Percentiles rank a stretch among this genome's conserved stretches.
phyloP scores from a whole-genome alignment of 2,797 vertebrate genomes.

The Chiroxiphia lanceolata region DNA sequence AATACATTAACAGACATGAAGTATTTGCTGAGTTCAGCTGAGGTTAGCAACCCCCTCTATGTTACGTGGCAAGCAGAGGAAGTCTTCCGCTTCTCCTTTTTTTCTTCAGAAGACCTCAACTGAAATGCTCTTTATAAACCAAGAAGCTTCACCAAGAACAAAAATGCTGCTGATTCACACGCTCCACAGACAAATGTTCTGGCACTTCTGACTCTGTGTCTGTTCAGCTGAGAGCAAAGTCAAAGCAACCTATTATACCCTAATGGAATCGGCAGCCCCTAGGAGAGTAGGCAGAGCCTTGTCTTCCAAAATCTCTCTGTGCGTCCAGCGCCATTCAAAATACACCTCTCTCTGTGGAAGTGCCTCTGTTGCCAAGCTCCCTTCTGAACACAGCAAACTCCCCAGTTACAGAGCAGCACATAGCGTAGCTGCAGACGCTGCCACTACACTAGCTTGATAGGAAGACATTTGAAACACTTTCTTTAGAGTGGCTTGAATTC shows the following conservation, averaged over 20 bases:
- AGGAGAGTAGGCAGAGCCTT: background rate
- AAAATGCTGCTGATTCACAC: background rate
- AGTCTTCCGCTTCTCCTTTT: background rate
- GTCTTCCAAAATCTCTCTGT: background rate
- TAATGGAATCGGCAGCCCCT: background rate
- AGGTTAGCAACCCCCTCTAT: background rate
- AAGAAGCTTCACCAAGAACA: background rate
- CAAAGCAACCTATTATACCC: background rate
- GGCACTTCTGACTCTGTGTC: background rate
- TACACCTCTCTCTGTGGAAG: background rate
- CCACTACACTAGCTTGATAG: background rate
- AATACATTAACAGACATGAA: background rate
- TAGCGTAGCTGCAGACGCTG: background rate
- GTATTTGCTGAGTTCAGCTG: background rate
- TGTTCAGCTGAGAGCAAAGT: background rate
- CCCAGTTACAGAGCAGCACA: background rate
- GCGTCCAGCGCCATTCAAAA: background rate
- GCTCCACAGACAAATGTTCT: background rate
- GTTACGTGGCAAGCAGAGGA: slow-evolving; percentile 15
- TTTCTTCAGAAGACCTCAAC: background rate
- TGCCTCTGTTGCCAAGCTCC: background rate
- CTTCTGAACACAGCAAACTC: background rate
- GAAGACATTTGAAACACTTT: background rate
- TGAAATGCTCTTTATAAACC: background rate
- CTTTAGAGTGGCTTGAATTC: background rate